Evolutionary conservation across 2,888 invertebrate genomes (phyloP), one percentile per base, ranked within the genome.

Genomic region (Yponomeuta evonymella): DNA sequence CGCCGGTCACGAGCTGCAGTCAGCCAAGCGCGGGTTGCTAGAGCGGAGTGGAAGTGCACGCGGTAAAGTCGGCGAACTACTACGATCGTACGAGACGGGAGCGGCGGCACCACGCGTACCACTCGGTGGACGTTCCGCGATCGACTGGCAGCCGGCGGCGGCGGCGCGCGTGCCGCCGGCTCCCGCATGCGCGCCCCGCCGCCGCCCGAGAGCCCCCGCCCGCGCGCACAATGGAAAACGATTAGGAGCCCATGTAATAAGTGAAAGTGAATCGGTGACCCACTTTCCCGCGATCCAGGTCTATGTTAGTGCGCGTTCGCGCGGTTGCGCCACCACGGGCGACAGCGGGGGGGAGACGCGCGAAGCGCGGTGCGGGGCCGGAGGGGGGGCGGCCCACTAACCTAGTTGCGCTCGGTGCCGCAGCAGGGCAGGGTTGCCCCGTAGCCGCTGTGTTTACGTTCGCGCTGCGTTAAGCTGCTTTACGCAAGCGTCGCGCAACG

Each of bases 241-340:
- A 94, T 94, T 94, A 94, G 94, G 93, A 93, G 93, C 94, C 95
- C 94, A 95, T 95, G 95, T 95, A 95, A 95, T 95, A 95, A 96
- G 96, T 96, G 96, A 96, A 96, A 96, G 96, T 96, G 95, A 95
- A 93, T 94, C 93, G 94, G 94, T 96, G 96, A 96, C 96, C 96
- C 95, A 96, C 96, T 96, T 97, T 96, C 95, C 94, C 93, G 93
- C 94, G 95, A 96, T 96, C 96, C 96, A 96, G 96, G 96, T 96
- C 96, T 96, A 96, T 96, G 96, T 96, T 95, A 95, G 95, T 91
- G 90, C 90, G 89, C 89, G 91, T 88, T 90, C 89, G 89, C 89
- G 89, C 87, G 85, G 86, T 88, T 89, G 88, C 88, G 93, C 93
- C 88, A 89, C 88, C 84, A 85, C 83, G 84, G 51, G 51, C 51